Base-by-base conservation (phyloP, 2,113 vertebrate genomes). In the Malurus alboscapulatus region DNA sequence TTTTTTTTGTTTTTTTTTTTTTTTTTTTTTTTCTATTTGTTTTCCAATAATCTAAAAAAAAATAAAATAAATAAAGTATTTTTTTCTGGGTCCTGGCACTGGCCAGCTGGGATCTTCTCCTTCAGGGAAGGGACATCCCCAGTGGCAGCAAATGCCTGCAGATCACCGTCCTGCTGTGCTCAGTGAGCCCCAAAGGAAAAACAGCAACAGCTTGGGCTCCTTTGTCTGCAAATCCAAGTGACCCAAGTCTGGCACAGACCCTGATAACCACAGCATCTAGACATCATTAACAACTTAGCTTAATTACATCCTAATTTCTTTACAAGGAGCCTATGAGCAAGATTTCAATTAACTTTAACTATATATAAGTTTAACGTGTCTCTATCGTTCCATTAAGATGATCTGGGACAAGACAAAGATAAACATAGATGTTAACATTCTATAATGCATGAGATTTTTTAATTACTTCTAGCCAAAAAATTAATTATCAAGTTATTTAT, bases 291-390 rank as follows among this genome's bases (percentile, higher is more conserved):
- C 74, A 63, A 29, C 67, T 85, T 71, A n/a, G 21, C 67, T 85
- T 92, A 94, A 94, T 94, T 91, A 91, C 30, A 90, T 59, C 59
- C 30, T 90, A 73, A 91, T 92, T 89, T 91, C 59, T 94, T 66
- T 61, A 90, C 5, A 9, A 72, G 62, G 55, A 67, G 14, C n/a
- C 78, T 87, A 59, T 32, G 51, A 94, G 51, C 8, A 83, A 88
- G 55, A 92, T 63, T 90, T 94, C 91, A 87, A 94, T 96, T 94
- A 95, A 85, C 81, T 89, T 93, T 63, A 91, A 92, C 84, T 89
- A 77, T 67, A 77, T 85, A 12, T 84, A 94, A 83, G 63, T 87
- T 77, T 71, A 87, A 90, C 26, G 4, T 24, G 2, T 85, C 87
- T 91, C 74, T 83, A 32, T 83, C 18, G 7, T 71, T 87, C 74